Evolutionary conservation across 2,888 invertebrate genomes (phyloP).

Genomic region (Pyrrhia umbra): DNA sequence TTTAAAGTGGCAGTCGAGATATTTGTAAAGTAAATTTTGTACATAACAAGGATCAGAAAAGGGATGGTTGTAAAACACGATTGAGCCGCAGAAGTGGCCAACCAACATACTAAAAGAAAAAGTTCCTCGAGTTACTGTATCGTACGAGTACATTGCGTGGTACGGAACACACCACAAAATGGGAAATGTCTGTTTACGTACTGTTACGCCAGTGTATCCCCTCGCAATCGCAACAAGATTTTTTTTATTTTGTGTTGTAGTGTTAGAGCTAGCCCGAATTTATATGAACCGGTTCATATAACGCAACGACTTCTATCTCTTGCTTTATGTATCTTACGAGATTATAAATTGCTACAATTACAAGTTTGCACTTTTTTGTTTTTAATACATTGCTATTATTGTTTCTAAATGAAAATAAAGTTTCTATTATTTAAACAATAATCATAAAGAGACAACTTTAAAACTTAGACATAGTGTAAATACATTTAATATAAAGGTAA

Average conservation of each 20-base stretch:
- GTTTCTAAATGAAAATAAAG: not conserved
- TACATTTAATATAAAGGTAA: not conserved
- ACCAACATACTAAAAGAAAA: slow-evolving; percentile 57
- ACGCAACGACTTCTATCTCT: slow-evolving; percentile 5
- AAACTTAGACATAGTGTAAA: not conserved
- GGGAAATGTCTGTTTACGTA: slow-evolving; percentile 48
- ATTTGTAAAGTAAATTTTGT: slow-evolving; percentile 47
- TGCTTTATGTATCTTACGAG: not conserved
- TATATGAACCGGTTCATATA: slow-evolving; percentile 6
- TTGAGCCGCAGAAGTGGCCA: slow-evolving; percentile 52
- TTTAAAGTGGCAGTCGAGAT: slow-evolving; percentile 16
- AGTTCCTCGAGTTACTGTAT: slow-evolving; percentile 43
- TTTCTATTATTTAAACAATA: too few relatives aligned
- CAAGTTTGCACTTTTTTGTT: slow-evolving; percentile 2
- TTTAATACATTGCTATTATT: not conserved
- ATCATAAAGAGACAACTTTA: not conserved
- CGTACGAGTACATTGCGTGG: slow-evolving; percentile 26
- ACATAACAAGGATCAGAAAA: slow-evolving; percentile 33
- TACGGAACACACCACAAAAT: slow-evolving; percentile 47
- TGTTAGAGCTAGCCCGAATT: slow-evolving; percentile 1
- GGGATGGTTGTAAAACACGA: slow-evolving; percentile 46
- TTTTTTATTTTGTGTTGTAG: slow-evolving; percentile 17
- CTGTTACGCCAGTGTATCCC: slow-evolving; percentile 24
- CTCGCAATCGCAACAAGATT: slow-evolving; percentile 30
- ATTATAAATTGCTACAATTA: slow-evolving; percentile 14